phyloP scores from a whole-genome alignment of 2,797 vertebrate genomes.

The Rhynchonycteris naso region DNA sequence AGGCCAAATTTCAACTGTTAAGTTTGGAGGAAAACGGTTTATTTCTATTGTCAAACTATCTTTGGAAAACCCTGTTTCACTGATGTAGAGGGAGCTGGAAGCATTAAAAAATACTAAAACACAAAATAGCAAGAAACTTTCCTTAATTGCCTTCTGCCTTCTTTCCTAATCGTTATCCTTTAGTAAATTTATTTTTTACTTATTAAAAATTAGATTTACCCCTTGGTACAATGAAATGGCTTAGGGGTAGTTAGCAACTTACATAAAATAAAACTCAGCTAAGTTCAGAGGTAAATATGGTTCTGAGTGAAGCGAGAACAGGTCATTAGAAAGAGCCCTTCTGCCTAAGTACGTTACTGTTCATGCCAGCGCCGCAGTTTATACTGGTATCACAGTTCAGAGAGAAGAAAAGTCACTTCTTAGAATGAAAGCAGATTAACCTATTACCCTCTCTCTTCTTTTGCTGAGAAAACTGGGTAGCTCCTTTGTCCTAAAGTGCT shows the following conservation, averaged over 20 bases:
- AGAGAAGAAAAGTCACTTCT: conserved; percentile 49
- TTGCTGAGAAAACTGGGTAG: conserved; percentile 43
- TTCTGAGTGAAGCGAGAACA: conserved; percentile 75
- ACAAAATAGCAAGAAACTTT: conserved; percentile 7
- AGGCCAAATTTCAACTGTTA: conserved; percentile 46
- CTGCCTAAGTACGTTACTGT: conserved; percentile 46
- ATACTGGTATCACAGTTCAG: conserved; percentile 42
- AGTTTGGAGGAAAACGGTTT: conserved; percentile 14
- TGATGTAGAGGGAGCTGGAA: conserved; percentile 7
- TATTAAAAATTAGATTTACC: conserved; percentile 54
- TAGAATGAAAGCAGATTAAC: conserved; percentile 6
- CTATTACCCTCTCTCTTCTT: conserved; percentile 37
- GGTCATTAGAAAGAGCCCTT: conserved; percentile 72
- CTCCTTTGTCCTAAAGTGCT: conserved; percentile 38
- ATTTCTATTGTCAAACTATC: conserved; percentile 54
- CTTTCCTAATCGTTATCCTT: background rate
- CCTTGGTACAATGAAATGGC: conserved; percentile 37
- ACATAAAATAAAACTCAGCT: conserved; percentile 67
- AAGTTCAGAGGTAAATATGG: conserved; percentile 79
- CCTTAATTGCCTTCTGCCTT: conserved; percentile 39
- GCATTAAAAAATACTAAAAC: conserved; percentile 4
- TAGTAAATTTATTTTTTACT: conserved; percentile 46
- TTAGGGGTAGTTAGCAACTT: conserved; percentile 41
- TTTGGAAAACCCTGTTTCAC: conserved; percentile 66
- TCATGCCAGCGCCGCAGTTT: conserved; percentile 10